phyloP scores from a whole-genome alignment of 2,888 invertebrate species.

The Latrodectus elegans region DNA sequence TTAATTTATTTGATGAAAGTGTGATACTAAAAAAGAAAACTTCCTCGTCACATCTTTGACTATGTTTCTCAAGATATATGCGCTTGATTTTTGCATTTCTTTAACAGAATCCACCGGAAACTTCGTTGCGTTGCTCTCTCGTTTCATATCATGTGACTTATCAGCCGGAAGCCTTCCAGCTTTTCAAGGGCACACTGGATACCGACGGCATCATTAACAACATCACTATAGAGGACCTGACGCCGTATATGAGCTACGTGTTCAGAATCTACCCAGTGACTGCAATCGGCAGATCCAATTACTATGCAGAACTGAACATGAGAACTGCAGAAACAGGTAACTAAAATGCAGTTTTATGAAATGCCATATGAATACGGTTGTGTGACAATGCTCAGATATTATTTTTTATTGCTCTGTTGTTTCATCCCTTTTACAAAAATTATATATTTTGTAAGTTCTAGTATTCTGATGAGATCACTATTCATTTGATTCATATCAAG shows the following conservation, averaged over 20 bases:
- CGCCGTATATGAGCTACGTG: constrained; percentile 47
- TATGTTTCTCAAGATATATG: neutral
- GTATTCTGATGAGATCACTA: too few species aligned
- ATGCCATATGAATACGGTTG: neutral
- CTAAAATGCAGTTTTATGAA: neutral
- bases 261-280: constrained; percentile 46
- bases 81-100: neutral
- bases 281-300: constrained; percentile 16
- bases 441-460: too few species aligned
- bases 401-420: too few species aligned
- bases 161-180: constrained; percentile 44
- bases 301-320: constrained; percentile 47
- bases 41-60: too few species aligned
- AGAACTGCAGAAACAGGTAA: constrained; percentile 54
- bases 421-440: too few species aligned
- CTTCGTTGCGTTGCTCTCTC: constrained; percentile 27
- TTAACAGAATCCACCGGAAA: constrained; percentile 37
- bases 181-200: neutral
- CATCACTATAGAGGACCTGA: constrained; percentile 26
- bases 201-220: neutral
- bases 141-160: constrained; percentile 23
- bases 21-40: too few species aligned
- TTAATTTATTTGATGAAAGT: too few species aligned
- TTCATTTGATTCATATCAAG: too few species aligned
- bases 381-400: neutral